Conservation (phyloP, 2,113 vertebrate genomes). For the Cyprinodon variegatus region DNA sequence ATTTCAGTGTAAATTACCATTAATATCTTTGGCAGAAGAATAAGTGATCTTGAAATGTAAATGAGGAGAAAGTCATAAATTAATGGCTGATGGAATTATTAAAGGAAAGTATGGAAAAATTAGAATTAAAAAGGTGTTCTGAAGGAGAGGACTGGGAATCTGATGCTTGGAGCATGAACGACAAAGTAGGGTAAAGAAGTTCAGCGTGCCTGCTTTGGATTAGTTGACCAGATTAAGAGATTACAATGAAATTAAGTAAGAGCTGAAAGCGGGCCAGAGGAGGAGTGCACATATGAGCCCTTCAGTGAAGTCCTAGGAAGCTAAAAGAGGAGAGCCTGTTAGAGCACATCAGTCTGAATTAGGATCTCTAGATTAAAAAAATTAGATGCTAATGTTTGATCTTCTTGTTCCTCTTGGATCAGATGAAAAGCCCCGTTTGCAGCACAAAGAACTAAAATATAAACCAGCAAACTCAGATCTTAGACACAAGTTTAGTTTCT, state of each 20-base stretch:
- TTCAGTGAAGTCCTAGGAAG: slow-evolving; percentile 30
- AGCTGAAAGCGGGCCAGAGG: slow-evolving; percentile 52
- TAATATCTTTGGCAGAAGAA: slow-evolving; percentile 71
- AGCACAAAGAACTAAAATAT: slow-evolving; percentile 10
- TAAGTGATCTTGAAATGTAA: slow-evolving; percentile 30
- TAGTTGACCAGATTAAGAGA: slow-evolving; percentile 80
- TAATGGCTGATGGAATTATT: background rate
- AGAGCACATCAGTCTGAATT: slow-evolving; percentile 8
- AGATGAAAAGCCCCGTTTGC: slow-evolving; percentile 16
- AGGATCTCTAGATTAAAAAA: background rate
- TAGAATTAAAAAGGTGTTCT: background rate
- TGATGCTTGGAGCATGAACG: slow-evolving; percentile 45
- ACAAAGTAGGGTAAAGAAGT: slow-evolving; percentile 67
- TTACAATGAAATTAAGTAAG: slow-evolving; percentile 75
- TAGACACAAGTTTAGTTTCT: background rate
- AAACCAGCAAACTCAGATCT: slow-evolving; percentile 15
- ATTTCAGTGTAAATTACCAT: slow-evolving; percentile 33
- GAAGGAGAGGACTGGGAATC: slow-evolving; percentile 8
- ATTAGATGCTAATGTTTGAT: slow-evolving; percentile 18
- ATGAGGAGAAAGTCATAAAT: slow-evolving; percentile 18
- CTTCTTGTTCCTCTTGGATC: slow-evolving; percentile 7
- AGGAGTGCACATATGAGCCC: slow-evolving; percentile 42
- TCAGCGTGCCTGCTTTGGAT: slow-evolving; percentile 73
- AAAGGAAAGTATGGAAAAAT: background rate
- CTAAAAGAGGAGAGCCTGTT: slow-evolving; percentile 8